Conservation (phyloP, 2,888 invertebrate genomes). For the Lepas anatifera region DNA sequence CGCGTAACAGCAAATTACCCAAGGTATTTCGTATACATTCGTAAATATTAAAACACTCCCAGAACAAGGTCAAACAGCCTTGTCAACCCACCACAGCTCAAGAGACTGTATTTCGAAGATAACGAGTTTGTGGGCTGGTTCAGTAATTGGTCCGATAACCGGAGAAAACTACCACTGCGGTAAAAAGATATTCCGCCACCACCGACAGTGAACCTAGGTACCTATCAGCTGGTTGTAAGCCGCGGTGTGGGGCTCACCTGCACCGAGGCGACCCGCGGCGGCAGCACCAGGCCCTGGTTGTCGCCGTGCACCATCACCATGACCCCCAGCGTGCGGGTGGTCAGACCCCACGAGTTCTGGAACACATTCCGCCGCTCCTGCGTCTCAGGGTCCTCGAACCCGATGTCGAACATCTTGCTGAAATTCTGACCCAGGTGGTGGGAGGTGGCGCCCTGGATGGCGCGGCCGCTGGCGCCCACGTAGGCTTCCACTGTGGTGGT, state of each 20-base stretch:
- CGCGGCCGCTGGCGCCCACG: slow-evolving; percentile 83
- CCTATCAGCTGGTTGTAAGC: no score
- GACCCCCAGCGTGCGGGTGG: slow-evolving; percentile 53
- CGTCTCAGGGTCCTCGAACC: slow-evolving; percentile 83
- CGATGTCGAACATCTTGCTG: slow-evolving; percentile 97
- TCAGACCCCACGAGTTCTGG: slow-evolving; percentile 98
- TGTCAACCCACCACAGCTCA: no score
- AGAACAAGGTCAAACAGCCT: no score
- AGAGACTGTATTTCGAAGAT: no score
- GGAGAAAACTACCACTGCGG: no score
- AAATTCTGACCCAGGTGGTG: slow-evolving; percentile 99
- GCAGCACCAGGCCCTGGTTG: slow-evolving; percentile 88
- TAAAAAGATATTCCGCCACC: no score
- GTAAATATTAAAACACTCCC: no score
- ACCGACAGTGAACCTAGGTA: no score
- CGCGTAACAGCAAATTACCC: no score
- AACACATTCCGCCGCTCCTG: slow-evolving; percentile 63
- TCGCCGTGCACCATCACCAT: slow-evolving; percentile 77
- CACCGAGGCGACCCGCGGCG: slow-evolving; percentile 76
- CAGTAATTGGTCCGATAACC: no score
- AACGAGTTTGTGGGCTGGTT: no score
- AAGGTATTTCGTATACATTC: no score
- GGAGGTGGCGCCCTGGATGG: slow-evolving; percentile 93
- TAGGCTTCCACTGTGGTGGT: slow-evolving; percentile 96
- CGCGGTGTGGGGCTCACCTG: slow-evolving; percentile 55